These are phyloP conservation scores for Cephus spinipes DNA, from an alignment of 2,888 invertebrate species.

Conservation along the genomic window DNA sequence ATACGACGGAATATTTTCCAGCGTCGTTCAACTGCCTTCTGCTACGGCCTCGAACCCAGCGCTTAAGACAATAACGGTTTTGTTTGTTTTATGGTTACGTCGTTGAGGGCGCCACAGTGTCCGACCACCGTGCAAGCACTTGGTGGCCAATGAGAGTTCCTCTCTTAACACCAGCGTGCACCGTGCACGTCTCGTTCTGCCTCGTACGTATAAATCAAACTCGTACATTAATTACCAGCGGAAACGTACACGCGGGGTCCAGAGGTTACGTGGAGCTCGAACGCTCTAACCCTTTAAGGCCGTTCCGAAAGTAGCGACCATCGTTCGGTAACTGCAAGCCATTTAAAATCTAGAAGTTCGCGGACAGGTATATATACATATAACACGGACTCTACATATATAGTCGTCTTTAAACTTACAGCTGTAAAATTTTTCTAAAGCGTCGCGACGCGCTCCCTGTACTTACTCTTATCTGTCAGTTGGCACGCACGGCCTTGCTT, in stretches of 20 bases:
- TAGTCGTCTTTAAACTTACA: background rate
- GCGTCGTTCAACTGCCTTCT: background rate
- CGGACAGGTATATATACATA: too few species aligned
- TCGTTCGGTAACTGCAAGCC: too few species aligned
- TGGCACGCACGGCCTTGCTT: background rate
- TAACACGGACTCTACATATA: background rate
- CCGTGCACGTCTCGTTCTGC: background rate
- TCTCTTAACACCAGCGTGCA: background rate
- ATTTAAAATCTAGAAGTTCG: too few species aligned
- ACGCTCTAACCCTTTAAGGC: background rate
- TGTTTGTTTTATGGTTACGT: background rate
- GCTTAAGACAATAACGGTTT: slow-evolving; percentile 8
- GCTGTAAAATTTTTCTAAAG: background rate
- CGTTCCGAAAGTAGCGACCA: background rate
- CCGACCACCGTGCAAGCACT: background rate
- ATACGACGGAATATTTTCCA: background rate
- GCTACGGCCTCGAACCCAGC: background rate
- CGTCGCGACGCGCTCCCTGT: background rate
- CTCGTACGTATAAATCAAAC: slow-evolving; percentile 4
- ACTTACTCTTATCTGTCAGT: background rate
- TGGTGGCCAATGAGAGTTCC: background rate
- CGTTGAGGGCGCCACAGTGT: background rate
- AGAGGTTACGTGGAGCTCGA: background rate
- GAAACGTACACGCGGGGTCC: background rate
- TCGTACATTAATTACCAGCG: background rate